These are phyloP conservation scores for Papilio gigon DNA, from an alignment of 2,888 invertebrate species.

Conservation along the genomic window DNA sequence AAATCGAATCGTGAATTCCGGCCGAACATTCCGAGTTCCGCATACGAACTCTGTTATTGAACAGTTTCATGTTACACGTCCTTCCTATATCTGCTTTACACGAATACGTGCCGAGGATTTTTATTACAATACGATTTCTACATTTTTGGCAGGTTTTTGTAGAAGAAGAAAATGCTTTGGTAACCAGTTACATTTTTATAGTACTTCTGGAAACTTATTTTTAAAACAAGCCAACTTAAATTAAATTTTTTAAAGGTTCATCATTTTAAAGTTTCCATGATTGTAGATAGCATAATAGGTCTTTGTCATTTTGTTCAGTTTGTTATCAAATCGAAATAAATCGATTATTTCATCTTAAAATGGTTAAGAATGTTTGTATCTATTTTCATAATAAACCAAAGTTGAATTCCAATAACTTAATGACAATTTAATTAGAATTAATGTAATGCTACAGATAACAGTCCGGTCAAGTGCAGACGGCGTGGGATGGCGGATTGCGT, in stretches of 20 bases:
- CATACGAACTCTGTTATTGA: conserved; percentile 1
- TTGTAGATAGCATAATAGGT: no score
- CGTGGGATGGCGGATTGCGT: conserved; percentile 9
- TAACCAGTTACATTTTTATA: no score
- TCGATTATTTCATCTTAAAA: no score
- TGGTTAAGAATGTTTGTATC: not conserved
- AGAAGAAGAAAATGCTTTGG: not conserved
- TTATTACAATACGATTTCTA: not conserved
- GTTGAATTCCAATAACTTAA: not conserved
- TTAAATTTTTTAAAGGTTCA: no score
- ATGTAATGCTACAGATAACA: not conserved
- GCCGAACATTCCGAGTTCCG: conserved; percentile 28
- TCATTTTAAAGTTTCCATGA: no score
- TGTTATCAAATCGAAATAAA: no score
- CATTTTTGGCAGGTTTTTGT: not conserved
- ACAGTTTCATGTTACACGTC: not conserved
- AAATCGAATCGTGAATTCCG: conserved; percentile 35
- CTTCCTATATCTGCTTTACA: conserved; percentile 1
- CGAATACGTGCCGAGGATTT: not conserved
- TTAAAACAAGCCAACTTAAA: no score
- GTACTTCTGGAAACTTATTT: not conserved
- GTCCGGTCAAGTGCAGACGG: conserved; percentile 1
- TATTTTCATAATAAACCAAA: not conserved
- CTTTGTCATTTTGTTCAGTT: no score
- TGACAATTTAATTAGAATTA: not conserved